These are phyloP conservation scores for Synaphobranchus kaupii DNA, from an alignment of 2,797 vertebrate species.

Conservation along the genomic window DNA sequence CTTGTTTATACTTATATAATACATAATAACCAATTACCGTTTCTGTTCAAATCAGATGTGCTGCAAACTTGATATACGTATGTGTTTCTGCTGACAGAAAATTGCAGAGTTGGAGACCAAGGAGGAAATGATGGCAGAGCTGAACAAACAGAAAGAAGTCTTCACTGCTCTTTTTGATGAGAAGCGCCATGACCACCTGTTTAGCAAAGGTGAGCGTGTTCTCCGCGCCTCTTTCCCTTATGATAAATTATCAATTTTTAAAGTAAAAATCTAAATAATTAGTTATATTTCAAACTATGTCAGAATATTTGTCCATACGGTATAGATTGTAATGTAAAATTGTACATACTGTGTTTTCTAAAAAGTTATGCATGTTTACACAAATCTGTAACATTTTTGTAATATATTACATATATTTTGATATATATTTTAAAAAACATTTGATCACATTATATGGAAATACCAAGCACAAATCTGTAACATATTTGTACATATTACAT, in stretches of 20 bases:
- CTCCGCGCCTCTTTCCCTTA: background rate
- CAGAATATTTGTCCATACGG: background rate
- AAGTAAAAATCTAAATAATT: background rate
- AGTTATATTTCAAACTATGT: background rate
- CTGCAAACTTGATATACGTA: background rate
- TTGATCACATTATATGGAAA: no score
- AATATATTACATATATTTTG: no score
- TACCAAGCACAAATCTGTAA: no score
- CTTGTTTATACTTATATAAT: background rate
- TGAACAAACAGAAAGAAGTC: conserved; percentile 82
- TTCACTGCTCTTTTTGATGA: conserved; percentile 90
- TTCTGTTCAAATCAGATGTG: background rate
- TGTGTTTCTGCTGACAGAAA: conserved; percentile 53
- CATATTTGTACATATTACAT: no score
- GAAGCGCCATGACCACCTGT: conserved; percentile 88
- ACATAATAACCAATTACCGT: background rate
- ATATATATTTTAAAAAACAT: no score
- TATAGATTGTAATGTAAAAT: background rate
- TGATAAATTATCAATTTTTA: background rate
- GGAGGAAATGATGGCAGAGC: conserved; percentile 81
- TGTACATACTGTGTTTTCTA: background rate
- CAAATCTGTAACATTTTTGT: no score
- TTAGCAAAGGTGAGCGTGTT: conserved; percentile 83
- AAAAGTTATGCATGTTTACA: no score
- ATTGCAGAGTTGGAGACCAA: conserved; percentile 83